Conservation (phyloP, 2,888 invertebrate species). For the Siphlonurus alternatus region DNA sequence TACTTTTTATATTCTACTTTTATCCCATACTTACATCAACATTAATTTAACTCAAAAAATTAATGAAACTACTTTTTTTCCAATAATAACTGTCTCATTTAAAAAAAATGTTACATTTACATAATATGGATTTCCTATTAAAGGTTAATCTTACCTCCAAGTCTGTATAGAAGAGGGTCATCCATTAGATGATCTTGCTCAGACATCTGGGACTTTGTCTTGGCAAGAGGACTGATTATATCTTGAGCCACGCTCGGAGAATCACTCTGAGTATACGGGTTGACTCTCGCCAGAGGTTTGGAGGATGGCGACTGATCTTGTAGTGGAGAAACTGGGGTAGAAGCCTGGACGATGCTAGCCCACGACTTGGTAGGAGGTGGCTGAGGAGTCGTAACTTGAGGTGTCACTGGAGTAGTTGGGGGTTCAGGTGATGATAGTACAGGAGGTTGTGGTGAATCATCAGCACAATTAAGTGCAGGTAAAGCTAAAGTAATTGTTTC, state of each 20-base stretch:
- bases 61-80: too few species aligned
- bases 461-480: too few species aligned
- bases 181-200: constrained; percentile 22
- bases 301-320: neutral
- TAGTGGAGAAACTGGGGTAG: neutral
- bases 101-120: too few species aligned
- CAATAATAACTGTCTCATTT: too few species aligned
- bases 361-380: neutral
- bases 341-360: neutral
- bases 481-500: neutral
- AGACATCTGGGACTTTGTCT: neutral
- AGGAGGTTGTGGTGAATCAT: too few species aligned
- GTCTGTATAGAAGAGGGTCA: constrained; percentile 49
- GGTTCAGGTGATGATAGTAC: too few species aligned
- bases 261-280: neutral
- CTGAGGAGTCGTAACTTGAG: neutral
- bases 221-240: neutral
- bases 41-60: too few species aligned
- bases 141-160: constrained; percentile 59
- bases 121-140: too few species aligned
- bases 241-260: neutral
- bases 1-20: too few species aligned
- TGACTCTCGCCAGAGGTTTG: neutral
- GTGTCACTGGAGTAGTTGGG: too few species aligned
- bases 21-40: too few species aligned